phyloP scores from a whole-genome alignment of 2,797 vertebrate genomes.

The Muraenolepis orangiensis region DNA sequence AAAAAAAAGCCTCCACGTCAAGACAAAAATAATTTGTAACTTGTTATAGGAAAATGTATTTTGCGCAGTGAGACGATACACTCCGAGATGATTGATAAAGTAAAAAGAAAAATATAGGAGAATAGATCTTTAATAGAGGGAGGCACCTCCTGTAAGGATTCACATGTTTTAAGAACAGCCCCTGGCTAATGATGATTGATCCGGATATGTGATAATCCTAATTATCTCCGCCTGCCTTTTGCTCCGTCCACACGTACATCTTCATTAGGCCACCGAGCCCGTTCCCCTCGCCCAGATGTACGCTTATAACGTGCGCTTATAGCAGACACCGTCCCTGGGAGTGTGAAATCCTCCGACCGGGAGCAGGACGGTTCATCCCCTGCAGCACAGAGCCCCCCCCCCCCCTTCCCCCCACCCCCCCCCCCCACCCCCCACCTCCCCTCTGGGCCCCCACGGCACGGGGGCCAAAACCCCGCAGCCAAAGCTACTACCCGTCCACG shows the following conservation, averaged over 20 bases:
- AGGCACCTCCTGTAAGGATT: constrained; percentile 35
- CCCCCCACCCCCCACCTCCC: too few relatives aligned
- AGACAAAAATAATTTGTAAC: constrained; percentile 30
- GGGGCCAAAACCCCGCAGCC: too few relatives aligned
- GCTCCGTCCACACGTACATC: constrained; percentile 56
- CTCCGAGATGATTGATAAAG: constrained; percentile 17
- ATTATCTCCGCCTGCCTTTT: constrained; percentile 60
- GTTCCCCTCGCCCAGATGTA: neutral
- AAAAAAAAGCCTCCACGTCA: constrained; percentile 36
- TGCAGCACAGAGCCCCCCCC: constrained; percentile 11
- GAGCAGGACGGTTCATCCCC: constrained; percentile 27
- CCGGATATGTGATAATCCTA: constrained; percentile 60
- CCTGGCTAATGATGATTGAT: constrained; percentile 66
- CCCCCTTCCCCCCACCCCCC: too few relatives aligned
- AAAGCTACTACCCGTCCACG: too few relatives aligned
- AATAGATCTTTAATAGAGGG: constrained; percentile 23
- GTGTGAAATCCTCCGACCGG: constrained; percentile 61
- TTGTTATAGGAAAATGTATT: constrained; percentile 25
- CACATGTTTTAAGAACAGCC: constrained; percentile 50
- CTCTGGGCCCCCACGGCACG: too few relatives aligned
- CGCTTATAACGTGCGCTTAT: neutral
- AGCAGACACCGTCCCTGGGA: constrained; percentile 32
- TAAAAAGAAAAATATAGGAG: constrained; percentile 19
- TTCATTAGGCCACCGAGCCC: constrained; percentile 57
- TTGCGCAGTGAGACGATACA: constrained; percentile 13